These are phyloP conservation scores for Campopleginae sp. DNA, from an alignment of 2,888 invertebrate genomes.

Conservation along the genomic window DNA sequence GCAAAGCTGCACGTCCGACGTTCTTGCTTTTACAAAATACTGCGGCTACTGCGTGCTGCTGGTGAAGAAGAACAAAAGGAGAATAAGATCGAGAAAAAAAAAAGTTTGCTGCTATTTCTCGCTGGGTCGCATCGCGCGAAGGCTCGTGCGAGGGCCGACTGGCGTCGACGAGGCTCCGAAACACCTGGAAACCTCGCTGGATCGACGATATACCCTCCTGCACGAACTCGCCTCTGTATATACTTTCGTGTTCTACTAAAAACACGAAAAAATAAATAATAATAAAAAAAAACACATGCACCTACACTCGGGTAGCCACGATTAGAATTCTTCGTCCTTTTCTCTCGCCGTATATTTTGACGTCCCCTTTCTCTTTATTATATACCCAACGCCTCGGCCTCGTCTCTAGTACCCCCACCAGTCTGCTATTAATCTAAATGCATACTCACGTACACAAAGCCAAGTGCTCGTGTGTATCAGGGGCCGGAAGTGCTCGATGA, in stretches of 20 bases:
- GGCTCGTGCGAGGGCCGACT: constrained; percentile 64
- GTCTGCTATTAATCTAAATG: neutral
- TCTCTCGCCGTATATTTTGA: neutral
- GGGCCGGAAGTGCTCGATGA: constrained; percentile 32
- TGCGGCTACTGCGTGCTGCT: neutral
- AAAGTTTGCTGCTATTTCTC: constrained; percentile 18
- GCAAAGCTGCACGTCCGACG: constrained; percentile 14
- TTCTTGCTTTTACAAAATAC: constrained; percentile 4
- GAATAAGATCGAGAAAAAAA: neutral
- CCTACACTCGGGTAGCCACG: neutral
- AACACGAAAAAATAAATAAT: neutral
- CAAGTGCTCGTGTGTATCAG: neutral
- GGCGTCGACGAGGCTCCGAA: constrained; percentile 51
- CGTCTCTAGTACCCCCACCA: constrained; percentile 24
- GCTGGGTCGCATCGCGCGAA: constrained; percentile 51
- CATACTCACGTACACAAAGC: neutral
- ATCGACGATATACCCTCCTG: constrained; percentile 29
- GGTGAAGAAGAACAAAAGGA: constrained; percentile 2
- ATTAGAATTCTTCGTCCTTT: constrained; percentile 1
- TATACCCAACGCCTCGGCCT: constrained; percentile 2
- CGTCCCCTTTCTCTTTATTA: constrained; percentile 14
- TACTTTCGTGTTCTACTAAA: constrained; percentile 7
- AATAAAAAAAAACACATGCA: neutral
- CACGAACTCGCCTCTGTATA: constrained; percentile 3
- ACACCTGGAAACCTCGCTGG: constrained; percentile 60